Conservation (phyloP, 2,113 vertebrate species). For the Buteo buteo region DNA sequence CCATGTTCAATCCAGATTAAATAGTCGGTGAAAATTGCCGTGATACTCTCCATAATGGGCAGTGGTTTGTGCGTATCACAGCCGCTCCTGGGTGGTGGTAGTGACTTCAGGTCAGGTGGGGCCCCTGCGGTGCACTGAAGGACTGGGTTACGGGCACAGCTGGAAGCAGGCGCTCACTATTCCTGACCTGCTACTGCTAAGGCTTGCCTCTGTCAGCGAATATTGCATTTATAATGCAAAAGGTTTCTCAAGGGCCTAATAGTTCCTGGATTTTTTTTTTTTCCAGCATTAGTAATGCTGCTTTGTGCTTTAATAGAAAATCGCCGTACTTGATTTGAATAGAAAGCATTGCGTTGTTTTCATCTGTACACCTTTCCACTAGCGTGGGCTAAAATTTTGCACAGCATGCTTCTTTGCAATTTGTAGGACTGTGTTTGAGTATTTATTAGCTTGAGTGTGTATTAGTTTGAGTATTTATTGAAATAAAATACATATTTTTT, state of each 20-base stretch:
- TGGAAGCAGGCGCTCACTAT: background rate
- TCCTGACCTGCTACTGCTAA: background rate
- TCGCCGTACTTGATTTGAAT: background rate
- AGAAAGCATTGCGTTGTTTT: background rate
- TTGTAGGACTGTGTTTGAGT: background rate
- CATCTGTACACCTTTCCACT: background rate
- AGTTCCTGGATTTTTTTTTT: background rate
- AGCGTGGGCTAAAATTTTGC: background rate
- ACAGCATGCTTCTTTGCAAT: background rate
- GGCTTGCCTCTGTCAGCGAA: background rate
- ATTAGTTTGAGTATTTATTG: background rate
- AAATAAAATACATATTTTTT: background rate
- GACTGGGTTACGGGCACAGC: background rate
- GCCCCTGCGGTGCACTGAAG: background rate
- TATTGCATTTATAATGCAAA: background rate
- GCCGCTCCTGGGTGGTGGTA: background rate
- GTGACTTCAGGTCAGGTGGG: background rate
- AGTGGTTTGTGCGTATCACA: background rate
- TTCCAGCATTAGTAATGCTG: background rate
- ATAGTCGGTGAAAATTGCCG: background rate
- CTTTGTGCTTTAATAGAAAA: background rate
- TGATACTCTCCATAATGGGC: background rate
- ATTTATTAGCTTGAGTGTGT: background rate
- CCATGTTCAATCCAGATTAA: background rate
- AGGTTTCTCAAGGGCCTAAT: background rate